Evolutionary conservation across 1,140 invertebrate genomes (phyloP), one percentile per base, ranked within the genome.

Genomic region (Babylonia areolata): DNA sequence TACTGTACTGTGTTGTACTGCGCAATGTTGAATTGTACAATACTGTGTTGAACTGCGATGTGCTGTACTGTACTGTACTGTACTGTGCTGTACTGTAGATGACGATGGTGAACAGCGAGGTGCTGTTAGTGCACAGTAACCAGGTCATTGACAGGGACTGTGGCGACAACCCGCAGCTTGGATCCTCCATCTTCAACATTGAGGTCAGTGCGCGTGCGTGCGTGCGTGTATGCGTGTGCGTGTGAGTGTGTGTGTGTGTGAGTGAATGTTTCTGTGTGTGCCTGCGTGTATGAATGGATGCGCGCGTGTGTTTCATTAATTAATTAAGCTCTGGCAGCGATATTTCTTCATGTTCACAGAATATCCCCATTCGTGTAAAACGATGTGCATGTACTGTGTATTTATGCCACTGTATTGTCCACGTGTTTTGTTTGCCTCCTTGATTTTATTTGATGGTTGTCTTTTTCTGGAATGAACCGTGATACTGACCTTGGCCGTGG

Each of bases 231-330:
- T 58, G 80, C 35, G 33, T 58, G 80, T 58, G 80, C 28, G 31
- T n/a, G 15, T 40, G 51, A 39, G 81, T 69, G 73, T 39, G 3
- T 77, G 73, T 77, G 73, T 77, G 73, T 40, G 73, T 77, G 73
- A 15, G 73, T 77, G 75, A 28, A 15, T 77, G 75, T 40, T 12
- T 77, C 31, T 39, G 51, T 39, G 31, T 28, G 81, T 69, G 54
- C n/a, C 54, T 69, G 28, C 54, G 81, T 69, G 54, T 39, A 17
- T 82, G n/a, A 28, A 15, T 64, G 54, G 39, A 31, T 58, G 75
- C 40, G 75, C 5, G 75, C 40, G 75, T 23, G 75, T 42, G 75
- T 23, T n/a, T n/a, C n/a, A n/a, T n/a, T n/a, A n/a, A n/a, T n/a
- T n/a, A n/a, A n/a, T n/a, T n/a, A n/a, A n/a, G n/a, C n/a, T n/a